These are phyloP conservation scores for Hippasteria phrygiana DNA, from an alignment of 53 echinoderm and acorn worm genomes.

Conservation along the genomic window DNA sequence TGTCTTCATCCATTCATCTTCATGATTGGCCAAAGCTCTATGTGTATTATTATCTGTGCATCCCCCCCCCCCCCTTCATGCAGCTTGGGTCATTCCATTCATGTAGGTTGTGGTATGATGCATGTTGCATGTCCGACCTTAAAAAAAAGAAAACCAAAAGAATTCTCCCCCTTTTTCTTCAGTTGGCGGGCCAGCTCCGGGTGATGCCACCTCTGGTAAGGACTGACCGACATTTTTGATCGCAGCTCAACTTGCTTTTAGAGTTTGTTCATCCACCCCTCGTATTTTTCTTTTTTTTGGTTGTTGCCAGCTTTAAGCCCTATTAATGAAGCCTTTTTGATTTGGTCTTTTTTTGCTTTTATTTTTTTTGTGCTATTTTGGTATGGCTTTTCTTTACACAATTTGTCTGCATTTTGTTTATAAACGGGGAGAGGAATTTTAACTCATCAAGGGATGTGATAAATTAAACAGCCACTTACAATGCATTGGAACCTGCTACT, in stretches of 20 bases:
- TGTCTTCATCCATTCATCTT: not conserved
- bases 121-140: conserved; percentile 57
- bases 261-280: not conserved
- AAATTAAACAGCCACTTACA: too few species aligned
- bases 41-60: not conserved
- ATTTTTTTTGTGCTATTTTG: too few species aligned
- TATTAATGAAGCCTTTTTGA: too few species aligned
- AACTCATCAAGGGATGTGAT: too few species aligned
- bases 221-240: conserved; percentile 37
- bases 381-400: too few species aligned
- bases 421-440: too few species aligned
- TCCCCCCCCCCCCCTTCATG: not conserved
- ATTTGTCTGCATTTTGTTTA: too few species aligned
- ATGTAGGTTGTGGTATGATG: conserved; percentile 2
- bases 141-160: not conserved
- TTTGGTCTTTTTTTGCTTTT: too few species aligned
- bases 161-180: conserved; percentile 63
- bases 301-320: not conserved
- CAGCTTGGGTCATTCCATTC: not conserved
- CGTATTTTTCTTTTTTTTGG: not conserved
- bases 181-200: conserved; percentile 61
- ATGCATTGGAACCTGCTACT: too few species aligned
- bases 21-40: not conserved
- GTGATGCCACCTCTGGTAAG: conserved; percentile 52
- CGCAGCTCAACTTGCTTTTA: not conserved